Base-by-base conservation (phyloP, 2,888 invertebrate genomes). In the Drosophila planitibia region DNA sequence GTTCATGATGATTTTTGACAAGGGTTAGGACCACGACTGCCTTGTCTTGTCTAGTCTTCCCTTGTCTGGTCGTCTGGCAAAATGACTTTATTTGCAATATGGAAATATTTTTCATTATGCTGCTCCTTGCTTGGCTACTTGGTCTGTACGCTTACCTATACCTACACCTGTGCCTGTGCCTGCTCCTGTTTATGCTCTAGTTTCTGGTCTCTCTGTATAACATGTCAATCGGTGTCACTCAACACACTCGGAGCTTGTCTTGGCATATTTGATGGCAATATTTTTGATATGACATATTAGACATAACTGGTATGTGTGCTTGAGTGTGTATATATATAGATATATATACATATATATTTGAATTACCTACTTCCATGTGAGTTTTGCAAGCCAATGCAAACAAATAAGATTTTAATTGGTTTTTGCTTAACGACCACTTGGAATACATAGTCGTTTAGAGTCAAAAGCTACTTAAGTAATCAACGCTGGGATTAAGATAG, bases 31-130 rank as follows among this genome's bases (percentile, higher is more conserved):
- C 60, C 57, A 59, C 63, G 53, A 57, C 60, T 54, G 51, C 70
- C 66, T 44, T 52, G 57, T 51, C 51, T 47, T 47, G 65, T 32
- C 63, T 59, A 54, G 64, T 44, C 66, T 52, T 52, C 57, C 55
- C 64, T 65, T 72, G 55, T 49, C 55, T 51, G 51, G 16, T 33
- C 58, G 16, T 33, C 58, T 69, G 62, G 68, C 86, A 73, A 79
- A 76, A 88, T 89, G 90, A 88, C 90, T 89, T 87, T 89, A 85
- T 88, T 89, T 89, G 85, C 86, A 87, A 86, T 86, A 86, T 86
- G 90, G 90, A 86, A 86, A 86, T 90, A 85, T 85, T 89, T 86
- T 86, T 82, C 90, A 86, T 86, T 86, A 86, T 85, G 73, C 57
- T 55, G 59, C 59, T 30, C 19, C 52, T 55, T 47, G 22, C 47